A percentile compares a stretch with the other conserved stretches of the same genome.
These are phyloP conservation scores for Acromyrmex echinatior DNA, from an alignment of 1,140 invertebrate genomes.

Conservation along the genomic window DNA sequence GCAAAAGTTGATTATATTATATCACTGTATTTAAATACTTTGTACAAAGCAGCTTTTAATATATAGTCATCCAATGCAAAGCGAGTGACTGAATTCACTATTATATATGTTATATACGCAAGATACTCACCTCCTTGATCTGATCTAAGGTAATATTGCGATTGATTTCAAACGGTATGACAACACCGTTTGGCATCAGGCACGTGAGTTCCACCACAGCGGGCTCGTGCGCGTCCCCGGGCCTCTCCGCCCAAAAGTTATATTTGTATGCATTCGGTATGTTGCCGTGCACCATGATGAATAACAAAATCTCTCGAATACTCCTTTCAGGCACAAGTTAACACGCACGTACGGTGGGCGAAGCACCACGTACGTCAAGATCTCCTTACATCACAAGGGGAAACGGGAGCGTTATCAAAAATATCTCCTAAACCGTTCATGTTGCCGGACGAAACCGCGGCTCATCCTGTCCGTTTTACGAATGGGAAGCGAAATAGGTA, in stretches of 20 bases:
- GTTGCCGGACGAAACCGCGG: neutral
- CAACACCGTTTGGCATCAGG: conserved; percentile 94
- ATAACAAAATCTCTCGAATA: neutral
- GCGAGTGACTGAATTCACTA: no score
- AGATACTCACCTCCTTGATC: conserved; percentile 92
- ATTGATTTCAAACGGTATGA: conserved; percentile 90
- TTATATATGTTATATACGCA: neutral
- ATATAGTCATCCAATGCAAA: no score
- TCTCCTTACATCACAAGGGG: conserved; percentile 27
- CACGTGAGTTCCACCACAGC: conserved; percentile 91
- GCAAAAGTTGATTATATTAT: no score
- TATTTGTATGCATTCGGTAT: conserved; percentile 88
- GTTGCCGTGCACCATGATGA: conserved; percentile 88
- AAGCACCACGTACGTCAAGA: conserved; percentile 34
- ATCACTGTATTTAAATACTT: no score
- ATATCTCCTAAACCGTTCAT: neutral
- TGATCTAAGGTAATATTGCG: conserved; percentile 92
- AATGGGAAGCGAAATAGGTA: neutral
- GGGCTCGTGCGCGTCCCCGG: conserved; percentile 83
- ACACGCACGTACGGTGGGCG: conserved; percentile 21
- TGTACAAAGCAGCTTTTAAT: no score
- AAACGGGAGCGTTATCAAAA: conserved; percentile 24
- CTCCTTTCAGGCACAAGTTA: conserved; percentile 36
- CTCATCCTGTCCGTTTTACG: conserved; percentile 36
- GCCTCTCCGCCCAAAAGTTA: conserved; percentile 89